Base-by-base conservation (phyloP, 2,888 invertebrate genomes). In the Hyposoter didymator region DNA sequence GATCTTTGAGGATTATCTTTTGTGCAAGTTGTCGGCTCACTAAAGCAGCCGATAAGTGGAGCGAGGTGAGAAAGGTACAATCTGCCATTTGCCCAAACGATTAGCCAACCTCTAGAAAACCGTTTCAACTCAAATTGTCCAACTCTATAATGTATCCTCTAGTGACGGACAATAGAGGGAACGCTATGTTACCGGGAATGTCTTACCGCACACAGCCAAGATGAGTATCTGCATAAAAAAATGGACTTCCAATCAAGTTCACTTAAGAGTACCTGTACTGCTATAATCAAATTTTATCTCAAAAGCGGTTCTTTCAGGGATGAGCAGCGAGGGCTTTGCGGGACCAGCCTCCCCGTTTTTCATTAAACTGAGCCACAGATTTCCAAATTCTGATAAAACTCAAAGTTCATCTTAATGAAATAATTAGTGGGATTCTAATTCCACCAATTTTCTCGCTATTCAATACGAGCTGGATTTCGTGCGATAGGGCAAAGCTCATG, bases 401-500 rank as follows among this genome's bases (percentile, higher is more conserved):
- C 39, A 19, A 64, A 47, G 66, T 28, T 55, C 52, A 17, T 22
- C 72, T 69, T 85, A 88, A 88, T 88, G 83, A 86, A 88, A 88
- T 88, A 86, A 88, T 88, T 86, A 82, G 67, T 62, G 64, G 70
- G 22, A 35, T 78, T 43, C 43, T 73, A 22, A 66, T 28, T 73
- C 81, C 74, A 22, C 62, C 59, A 73, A 88, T 87, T 88, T 86
- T 81, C 87, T 81, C 64, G 74, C 80, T 62, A 80, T 76, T 83
- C 78, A 84, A 85, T 87, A 82, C 62, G 67, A 35, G 66, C 70
- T 22, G 19, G 76, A 80, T 82, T 0, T 4, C 52, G 75, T n/a
- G 39, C 62, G 73, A 85, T 80, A 80, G 6, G n/a, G 43, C 39
- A 10, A 43, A 2, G 4, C n/a, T 76, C 19, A 47, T 45, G 67